Conservation (phyloP, 1,140 invertebrate genomes). For the Aphaenogaster floridana region DNA sequence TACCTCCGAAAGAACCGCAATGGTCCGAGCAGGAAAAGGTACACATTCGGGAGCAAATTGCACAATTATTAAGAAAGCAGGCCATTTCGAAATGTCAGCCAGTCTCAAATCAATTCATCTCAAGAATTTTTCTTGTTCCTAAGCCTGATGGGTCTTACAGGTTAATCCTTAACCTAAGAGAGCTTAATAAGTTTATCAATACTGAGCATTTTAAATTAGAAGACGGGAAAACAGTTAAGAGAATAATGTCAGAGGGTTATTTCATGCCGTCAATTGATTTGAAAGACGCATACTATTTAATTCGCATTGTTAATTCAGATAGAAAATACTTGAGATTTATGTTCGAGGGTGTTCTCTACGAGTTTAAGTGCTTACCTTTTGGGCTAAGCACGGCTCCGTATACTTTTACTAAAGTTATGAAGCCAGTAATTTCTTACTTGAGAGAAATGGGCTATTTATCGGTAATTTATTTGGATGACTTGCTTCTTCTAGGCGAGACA, state of each 20-base stretch:
- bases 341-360: neutral
- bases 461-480: too few relatives aligned
- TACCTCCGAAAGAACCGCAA: neutral
- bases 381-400: neutral
- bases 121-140: neutral
- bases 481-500: too few relatives aligned
- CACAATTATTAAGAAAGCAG: neutral
- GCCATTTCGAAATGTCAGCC: neutral
- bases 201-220: neutral
- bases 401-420: conserved; percentile 24
- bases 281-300: neutral
- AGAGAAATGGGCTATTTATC: too few relatives aligned
- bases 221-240: neutral
- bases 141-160: neutral
- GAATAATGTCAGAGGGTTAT: neutral
- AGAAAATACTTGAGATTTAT: neutral
- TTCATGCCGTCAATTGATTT: neutral
- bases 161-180: neutral
- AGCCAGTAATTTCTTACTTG: neutral
- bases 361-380: neutral
- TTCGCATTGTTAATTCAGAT: neutral
- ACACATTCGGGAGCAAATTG: neutral
- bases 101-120: neutral
- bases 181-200: neutral
- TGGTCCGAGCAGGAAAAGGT: neutral